These are phyloP conservation scores for Dreissena polymorpha DNA, from an alignment of 1,140 invertebrate genomes.

Conservation along the genomic window DNA sequence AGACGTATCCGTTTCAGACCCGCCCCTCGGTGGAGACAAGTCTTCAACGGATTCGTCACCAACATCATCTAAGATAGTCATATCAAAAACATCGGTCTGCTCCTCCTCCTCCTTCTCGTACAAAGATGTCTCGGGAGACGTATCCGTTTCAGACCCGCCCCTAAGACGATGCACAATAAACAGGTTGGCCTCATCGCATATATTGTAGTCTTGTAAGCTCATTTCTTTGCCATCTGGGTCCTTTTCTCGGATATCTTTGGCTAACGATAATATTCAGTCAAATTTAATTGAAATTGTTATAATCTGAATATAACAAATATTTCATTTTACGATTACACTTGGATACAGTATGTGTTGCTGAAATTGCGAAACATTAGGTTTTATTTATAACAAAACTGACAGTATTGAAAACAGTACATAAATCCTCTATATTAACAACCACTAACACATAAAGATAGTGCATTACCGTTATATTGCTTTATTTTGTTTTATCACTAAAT, in stretches of 20 bases:
- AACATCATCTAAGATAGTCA: too few relatives aligned
- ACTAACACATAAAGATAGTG: too few relatives aligned
- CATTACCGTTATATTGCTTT: too few relatives aligned
- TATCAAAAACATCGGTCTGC: background rate
- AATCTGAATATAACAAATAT: background rate
- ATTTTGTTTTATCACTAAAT: too few relatives aligned
- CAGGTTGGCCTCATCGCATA: slow-evolving; percentile 37
- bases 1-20: slow-evolving; percentile 16
- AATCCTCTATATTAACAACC: background rate
- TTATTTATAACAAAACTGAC: too few relatives aligned
- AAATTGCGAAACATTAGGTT: background rate
- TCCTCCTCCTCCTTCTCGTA: background rate
- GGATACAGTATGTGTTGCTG: too few relatives aligned
- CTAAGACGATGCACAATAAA: slow-evolving; percentile 51
- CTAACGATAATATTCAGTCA: background rate
- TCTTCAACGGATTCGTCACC: too few relatives aligned
- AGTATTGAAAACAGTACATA: background rate
- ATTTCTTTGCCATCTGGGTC: slow-evolving; percentile 23
- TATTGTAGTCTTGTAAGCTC: slow-evolving; percentile 48
- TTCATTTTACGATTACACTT: background rate
- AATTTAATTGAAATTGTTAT: background rate
- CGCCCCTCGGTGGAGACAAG: slow-evolving; percentile 21
- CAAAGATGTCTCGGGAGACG: too few relatives aligned
- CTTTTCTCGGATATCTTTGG: slow-evolving; percentile 36
- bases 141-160: slow-evolving; percentile 35